Percentiles rank a stretch among this genome's conserved stretches.
phyloP scores from a whole-genome alignment of 2,888 invertebrate species.

The Eumacrocentrus americanus region DNA sequence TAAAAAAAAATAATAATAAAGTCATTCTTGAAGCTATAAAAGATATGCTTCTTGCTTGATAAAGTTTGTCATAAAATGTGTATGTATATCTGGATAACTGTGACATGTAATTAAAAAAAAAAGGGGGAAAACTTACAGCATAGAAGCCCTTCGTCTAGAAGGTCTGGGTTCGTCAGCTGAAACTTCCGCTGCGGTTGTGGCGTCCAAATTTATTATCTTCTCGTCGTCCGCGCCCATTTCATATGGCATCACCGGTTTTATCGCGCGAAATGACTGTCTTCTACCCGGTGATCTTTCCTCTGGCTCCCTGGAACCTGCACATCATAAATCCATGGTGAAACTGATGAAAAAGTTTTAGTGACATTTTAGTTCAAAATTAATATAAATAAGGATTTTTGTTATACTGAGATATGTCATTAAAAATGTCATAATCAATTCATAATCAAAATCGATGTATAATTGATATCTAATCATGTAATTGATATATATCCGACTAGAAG shows the following conservation, averaged over 20 bases:
- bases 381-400: background rate
- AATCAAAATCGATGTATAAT: background rate
- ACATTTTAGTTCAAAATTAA: background rate
- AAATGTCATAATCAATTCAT: background rate
- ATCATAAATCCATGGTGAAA: conserved; percentile 6
- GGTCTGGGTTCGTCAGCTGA: conserved; percentile 75
- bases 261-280: conserved; percentile 60
- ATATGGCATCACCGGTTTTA: conserved; percentile 53
- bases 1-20: no score
- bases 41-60: no score
- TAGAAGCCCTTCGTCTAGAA: conserved; percentile 79
- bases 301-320: conserved; percentile 46
- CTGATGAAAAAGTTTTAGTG: background rate
- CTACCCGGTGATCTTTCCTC: conserved; percentile 50
- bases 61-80: no score
- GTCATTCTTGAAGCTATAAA: no score
- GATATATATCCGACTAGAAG: no score
- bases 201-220: conserved; percentile 55
- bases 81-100: no score
- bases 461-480: no score
- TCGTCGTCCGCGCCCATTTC: conserved; percentile 54
- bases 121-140: conserved; percentile 79
- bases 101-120: no score
- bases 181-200: conserved; percentile 69
- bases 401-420: background rate